A percentile compares a stretch with the other conserved stretches of the same genome.
Evolutionary conservation across 2,113 vertebrate species (phyloP).

Genomic region (Pangasianodon hypophthalmus): DNA sequence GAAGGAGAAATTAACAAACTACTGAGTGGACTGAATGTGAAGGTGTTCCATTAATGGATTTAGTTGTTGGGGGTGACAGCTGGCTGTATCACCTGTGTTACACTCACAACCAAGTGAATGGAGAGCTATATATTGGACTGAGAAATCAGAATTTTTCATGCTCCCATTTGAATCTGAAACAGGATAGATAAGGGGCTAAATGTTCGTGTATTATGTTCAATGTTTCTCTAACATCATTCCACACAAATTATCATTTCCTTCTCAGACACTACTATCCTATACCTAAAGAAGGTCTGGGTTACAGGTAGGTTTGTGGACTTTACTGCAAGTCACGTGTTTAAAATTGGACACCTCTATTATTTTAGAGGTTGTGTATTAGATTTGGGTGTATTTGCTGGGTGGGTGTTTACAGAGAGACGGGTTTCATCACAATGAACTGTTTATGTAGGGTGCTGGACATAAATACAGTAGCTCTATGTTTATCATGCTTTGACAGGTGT

Average conservation of each 20-base stretch:
- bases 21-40: not conserved
- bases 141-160: not conserved
- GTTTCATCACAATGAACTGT: not conserved
- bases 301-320: not conserved
- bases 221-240: not conserved
- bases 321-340: not conserved
- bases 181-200: not conserved
- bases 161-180: not conserved
- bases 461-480: not conserved
- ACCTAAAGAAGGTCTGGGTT: not conserved
- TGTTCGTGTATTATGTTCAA: not conserved
- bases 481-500: not conserved
- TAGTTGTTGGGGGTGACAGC: not conserved
- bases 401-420: not conserved
- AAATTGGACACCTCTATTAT: not conserved
- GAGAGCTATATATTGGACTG: not conserved
- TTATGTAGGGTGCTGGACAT: not conserved
- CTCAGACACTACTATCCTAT: not conserved
- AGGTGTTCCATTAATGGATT: not conserved
- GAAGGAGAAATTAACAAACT: not conserved
- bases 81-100: not conserved
- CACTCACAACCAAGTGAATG: not conserved
- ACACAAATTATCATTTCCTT: not conserved
- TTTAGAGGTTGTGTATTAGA: not conserved
- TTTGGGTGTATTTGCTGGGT: not conserved